These are phyloP conservation scores for Acleris sparsana DNA, from an alignment of 2,888 invertebrate genomes.

Conservation along the genomic window DNA sequence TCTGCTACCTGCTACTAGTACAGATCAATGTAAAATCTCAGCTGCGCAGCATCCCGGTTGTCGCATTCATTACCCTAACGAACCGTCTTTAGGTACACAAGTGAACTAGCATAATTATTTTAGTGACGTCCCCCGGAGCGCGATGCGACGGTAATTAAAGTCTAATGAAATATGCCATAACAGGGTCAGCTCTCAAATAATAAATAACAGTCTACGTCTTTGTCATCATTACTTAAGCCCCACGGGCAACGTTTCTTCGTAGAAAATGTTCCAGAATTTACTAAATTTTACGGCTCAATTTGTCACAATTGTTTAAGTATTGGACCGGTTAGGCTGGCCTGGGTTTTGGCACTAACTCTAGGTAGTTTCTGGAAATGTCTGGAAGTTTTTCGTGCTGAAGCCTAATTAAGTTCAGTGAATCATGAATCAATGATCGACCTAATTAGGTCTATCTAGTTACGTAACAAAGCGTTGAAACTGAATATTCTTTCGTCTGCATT, in stretches of 20 bases:
- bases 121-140: conserved; percentile 27
- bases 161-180: conserved; percentile 58
- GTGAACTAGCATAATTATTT: conserved; percentile 37
- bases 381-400: background rate
- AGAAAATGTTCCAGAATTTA: conserved; percentile 23
- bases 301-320: conserved; percentile 34
- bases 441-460: no score
- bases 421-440: background rate
- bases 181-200: conserved; percentile 52
- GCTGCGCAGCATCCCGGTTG: conserved; percentile 7
- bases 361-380: conserved; percentile 8
- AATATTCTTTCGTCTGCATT: no score
- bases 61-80: conserved; percentile 32
- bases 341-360: conserved; percentile 23
- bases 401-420: background rate
- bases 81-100: conserved; percentile 32
- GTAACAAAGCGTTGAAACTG: no score
- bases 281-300: conserved; percentile 33
- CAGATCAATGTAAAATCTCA: background rate
- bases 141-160: conserved; percentile 53
- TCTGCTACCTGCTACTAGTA: no score
- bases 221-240: conserved; percentile 37
- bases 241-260: conserved; percentile 28
- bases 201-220: conserved; percentile 45
- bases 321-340: conserved; percentile 9